Evolutionary conservation across 2,113 vertebrate species (phyloP).

Genomic region (Nycticryphes semicollaris): DNA sequence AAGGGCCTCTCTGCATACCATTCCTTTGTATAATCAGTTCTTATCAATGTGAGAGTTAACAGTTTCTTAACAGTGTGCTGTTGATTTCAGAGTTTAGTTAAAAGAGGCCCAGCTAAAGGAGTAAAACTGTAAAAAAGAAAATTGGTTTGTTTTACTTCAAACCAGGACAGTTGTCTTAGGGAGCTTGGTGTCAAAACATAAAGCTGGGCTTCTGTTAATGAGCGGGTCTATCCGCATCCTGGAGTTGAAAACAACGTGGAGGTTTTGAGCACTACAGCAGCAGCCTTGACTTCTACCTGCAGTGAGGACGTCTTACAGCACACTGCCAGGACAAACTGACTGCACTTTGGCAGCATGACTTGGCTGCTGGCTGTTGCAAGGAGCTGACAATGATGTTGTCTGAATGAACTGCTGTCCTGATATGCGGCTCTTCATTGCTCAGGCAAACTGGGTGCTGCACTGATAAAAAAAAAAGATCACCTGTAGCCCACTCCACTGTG

Average conservation of each 20-base stretch:
- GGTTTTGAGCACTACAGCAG: neutral
- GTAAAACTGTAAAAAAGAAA: too few relatives aligned
- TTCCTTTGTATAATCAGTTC: too few relatives aligned
- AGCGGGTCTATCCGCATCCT: neutral
- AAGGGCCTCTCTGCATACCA: too few relatives aligned
- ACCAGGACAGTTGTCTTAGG: neutral
- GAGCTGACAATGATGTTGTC: neutral
- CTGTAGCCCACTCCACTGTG: neutral
- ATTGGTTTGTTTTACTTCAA: too few relatives aligned
- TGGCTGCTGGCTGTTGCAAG: neutral
- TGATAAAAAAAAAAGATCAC: neutral
- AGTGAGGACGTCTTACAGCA: neutral
- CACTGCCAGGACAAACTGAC: neutral
- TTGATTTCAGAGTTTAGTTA: too few relatives aligned
- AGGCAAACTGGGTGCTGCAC: neutral
- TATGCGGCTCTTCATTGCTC: neutral
- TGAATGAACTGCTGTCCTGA: neutral
- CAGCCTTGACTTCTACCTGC: neutral
- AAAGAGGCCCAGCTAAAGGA: too few relatives aligned
- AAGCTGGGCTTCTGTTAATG: neutral
- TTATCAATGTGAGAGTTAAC: too few relatives aligned
- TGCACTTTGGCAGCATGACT: neutral
- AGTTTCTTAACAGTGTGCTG: too few relatives aligned
- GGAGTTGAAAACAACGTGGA: neutral
- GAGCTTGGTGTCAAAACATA: neutral